Base-by-base conservation (phyloP, 2,888 invertebrate species). In the Hirtodrosophila duncani region DNA sequence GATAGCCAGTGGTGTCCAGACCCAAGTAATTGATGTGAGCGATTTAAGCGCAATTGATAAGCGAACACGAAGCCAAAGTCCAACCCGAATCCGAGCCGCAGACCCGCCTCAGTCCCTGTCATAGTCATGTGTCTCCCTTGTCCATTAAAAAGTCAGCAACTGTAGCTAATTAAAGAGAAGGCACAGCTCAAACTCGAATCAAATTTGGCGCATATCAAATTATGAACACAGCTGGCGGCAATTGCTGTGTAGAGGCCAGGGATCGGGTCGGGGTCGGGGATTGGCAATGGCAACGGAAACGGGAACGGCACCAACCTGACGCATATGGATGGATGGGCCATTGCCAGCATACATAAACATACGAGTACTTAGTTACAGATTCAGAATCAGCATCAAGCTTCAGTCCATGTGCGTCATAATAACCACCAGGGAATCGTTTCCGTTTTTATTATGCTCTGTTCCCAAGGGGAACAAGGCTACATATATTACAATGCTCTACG, bases 71-170 rank as follows among this genome's bases (percentile, higher is more conserved):
- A 31, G 39, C 38, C 36, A 6, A 18, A 46, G 42, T 20, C 49
- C 43, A 50, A 55, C 26, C 34, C 46, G 42, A 55, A 56, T 30
- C 36, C 11, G 18, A 42, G 51, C 36, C 48, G 20, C 27, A 43
- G 42, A 18, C 18, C 10, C 16, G 5, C 7, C n/a, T 26, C 24
- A 26, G 20, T 34, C 23, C 18, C 30, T 10, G 30, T 9, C 9
- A 27, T 36, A 24, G n/a, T 20, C 43, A 49, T 8, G 44, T 44
- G 29, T 38, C 45, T 31, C 50, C 53, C 60, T 48, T 77, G 62
- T 67, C 75, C 79, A 74, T 72, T 72, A 74, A 72, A 78, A 70
- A 79, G 71, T 74, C 79, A 78, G 75, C 41, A 75, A 79, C 79
- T 75, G 72, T 71, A 79, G 77, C 72, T 72, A 72, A 72, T 72